Base-by-base conservation (phyloP, 2,113 vertebrate species). In the Tiliqua scincoides region DNA sequence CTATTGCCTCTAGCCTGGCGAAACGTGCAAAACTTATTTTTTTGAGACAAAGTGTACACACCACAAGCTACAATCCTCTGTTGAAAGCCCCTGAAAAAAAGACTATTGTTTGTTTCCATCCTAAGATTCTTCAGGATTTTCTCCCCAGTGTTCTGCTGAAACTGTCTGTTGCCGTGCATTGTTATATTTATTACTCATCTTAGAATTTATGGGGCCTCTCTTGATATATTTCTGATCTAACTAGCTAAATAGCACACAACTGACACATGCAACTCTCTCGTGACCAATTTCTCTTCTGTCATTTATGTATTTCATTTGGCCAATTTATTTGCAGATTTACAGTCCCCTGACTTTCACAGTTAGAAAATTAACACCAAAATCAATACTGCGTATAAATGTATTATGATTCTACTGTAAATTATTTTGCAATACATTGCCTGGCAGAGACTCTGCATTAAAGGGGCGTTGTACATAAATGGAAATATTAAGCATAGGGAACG, bases 321-420 rank as follows among this genome's bases (percentile, higher is more conserved):
- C 83, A 84, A 54, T 84, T 84, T 84, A 84, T 76, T 9, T 52
- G 20, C 59, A 63, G 83, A 65, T 65, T 84, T 84, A 84, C 30
- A 52, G 27, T 21, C 30, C 40, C 37, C 40, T 32, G 82, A 54
- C 61, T 67, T 84, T 77, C 62, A 37, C 7, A 23, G 83, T 65
- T 84, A 15, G 73, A 48, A 77, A 77, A 84, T 74, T 43, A 74
- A 83, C 4, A 43, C 83, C 73, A 67, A 65, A 76, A 84, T 84
- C 83, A 67, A 77, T 84, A 77, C 23, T n/a, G 40, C 61, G 10
- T 65, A 73, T 75, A 84, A 75, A 75, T n/a, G 30, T 35, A 48
- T 52, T 61, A 84, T 84, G 73, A 67, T 67, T 75, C 73, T 84
- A 67, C 73, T 67, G 83, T 84, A 54, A 84, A 84, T 77, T 84